Evolutionary conservation across 2,113 vertebrate genomes (phyloP), one percentile per base, ranked within the genome.

Genomic region (Catharus minimus): DNA sequence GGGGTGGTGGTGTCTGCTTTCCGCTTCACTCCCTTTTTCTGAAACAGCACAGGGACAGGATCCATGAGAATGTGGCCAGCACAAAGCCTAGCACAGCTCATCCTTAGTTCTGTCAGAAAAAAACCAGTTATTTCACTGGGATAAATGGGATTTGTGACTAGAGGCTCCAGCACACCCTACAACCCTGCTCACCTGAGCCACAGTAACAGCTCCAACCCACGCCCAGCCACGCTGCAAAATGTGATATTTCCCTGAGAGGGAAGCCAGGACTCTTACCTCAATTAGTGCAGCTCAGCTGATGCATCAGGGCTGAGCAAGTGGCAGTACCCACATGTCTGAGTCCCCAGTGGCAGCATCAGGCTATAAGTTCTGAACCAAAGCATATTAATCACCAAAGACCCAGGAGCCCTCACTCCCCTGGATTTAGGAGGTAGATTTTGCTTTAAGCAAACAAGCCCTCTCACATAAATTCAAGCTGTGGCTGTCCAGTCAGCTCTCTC

Each of bases 1-100:
- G 99, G 99, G 0, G 99, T 99, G 52, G 99, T 99, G 0, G 99
- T 99, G 97, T 99, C 99, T 0, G 98, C 98, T 98, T 99, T 99
- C 97, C 99, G 96, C 96, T 99, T 99, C 95, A 99, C 99, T 9
- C 99, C 99, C 97, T 99, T 99, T 97, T 99, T 99, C 98, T 99
- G 97, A 32, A 92, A 97, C 15, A 16, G 76, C 28, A 82, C 7
- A 82, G 0, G 7, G 64, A 61, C 26, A 19, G 27, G 36, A 2
- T 18, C 73, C 0, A 0, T 96, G 55, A 97, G 65, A 0, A 17
- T 1, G 0, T 1, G 21, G 15, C 55, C 15, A 68, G 78, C 52
- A 79, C 24, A 65, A 60, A 61, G 22, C 24, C 36, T 3, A 55
- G 64, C 50, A 41, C 55, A 19, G 72, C 30, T 60, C 77, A 55